Conservation (phyloP, 2,797 vertebrate genomes). For the Arctocebus calabarensis region DNA sequence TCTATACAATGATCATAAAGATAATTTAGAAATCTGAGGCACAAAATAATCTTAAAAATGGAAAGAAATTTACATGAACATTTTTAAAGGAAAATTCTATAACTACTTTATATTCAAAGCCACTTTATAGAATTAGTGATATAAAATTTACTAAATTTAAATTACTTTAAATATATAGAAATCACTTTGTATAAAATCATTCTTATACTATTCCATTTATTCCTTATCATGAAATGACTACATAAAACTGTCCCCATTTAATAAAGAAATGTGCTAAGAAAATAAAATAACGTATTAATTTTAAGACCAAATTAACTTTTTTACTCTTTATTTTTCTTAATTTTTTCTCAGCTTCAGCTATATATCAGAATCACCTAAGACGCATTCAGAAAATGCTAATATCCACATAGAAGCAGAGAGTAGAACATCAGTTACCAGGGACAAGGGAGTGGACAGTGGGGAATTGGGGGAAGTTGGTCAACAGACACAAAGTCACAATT, state of each 20-base stretch:
- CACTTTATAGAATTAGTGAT: background rate
- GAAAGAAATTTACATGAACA: background rate
- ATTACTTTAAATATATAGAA: conserved; percentile 38
- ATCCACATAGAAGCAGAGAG: background rate
- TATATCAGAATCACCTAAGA: background rate
- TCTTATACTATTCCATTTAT: conserved; percentile 9
- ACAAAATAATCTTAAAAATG: background rate
- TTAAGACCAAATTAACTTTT: background rate
- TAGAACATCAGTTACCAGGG: background rate
- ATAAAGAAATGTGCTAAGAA: background rate
- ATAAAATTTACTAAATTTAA: conserved; percentile 6
- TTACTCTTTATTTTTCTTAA: background rate
- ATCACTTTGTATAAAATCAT: background rate
- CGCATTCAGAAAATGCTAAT: background rate
- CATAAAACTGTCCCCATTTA: background rate
- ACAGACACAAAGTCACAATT: background rate
- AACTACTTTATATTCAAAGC: background rate
- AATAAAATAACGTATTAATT: background rate
- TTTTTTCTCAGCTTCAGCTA: background rate
- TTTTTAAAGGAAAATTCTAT: background rate
- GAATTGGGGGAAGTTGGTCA: background rate
- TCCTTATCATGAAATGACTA: conserved; percentile 4
- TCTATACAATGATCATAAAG: background rate
- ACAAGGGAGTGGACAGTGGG: background rate
- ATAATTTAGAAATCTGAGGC: background rate